Conservation (phyloP, 2,888 invertebrate species). For the Pandemis cinnamomeana region DNA sequence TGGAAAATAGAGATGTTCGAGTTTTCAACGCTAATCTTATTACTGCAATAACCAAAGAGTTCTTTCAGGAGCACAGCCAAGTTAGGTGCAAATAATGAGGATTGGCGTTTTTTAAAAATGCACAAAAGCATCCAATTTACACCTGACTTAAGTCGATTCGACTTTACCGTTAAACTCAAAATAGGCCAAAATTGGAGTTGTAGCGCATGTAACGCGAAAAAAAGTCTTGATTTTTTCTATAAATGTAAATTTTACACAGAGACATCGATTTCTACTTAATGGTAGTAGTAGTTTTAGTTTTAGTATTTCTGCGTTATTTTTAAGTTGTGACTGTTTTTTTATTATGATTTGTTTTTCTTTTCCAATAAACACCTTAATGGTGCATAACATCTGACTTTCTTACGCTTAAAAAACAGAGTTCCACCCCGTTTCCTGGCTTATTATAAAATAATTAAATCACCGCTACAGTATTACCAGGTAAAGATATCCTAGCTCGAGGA, state of each 20-base stretch:
- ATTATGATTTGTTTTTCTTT: no score
- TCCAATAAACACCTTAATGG: no score
- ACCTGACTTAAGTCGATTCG: background rate
- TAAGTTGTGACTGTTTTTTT: no score
- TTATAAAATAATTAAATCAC: conserved; percentile 36
- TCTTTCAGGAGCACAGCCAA: background rate
- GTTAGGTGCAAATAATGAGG: background rate
- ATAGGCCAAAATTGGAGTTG: background rate
- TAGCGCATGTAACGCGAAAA: background rate
- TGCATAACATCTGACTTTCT: background rate
- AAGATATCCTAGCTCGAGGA: conserved; percentile 36
- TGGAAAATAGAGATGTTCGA: background rate
- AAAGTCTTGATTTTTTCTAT: no score
- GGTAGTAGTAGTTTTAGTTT: no score
- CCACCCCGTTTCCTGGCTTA: conserved; percentile 22
- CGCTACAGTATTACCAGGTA: conserved; percentile 32
- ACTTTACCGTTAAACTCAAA: background rate
- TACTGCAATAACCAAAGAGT: background rate
- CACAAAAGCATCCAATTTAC: background rate
- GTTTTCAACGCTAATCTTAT: background rate
- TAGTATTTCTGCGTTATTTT: no score
- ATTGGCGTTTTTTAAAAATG: background rate
- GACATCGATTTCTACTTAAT: background rate
- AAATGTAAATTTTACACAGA: background rate
- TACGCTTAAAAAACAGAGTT: conserved; percentile 3